phyloP scores from a whole-genome alignment of 1,140 invertebrate genomes.

The Wiebesia pumilae region DNA sequence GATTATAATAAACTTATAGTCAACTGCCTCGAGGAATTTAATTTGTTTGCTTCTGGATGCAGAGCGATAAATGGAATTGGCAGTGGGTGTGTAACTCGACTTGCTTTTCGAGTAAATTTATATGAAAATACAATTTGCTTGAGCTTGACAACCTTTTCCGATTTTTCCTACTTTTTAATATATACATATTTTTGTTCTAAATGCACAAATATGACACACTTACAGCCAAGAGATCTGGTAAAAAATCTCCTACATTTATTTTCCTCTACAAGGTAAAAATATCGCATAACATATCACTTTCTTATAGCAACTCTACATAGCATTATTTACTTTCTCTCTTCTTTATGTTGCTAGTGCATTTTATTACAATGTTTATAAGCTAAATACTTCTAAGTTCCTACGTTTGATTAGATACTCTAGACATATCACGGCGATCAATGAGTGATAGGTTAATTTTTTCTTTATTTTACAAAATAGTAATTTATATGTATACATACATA shows the following conservation, averaged over 20 bases:
- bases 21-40: conserved; percentile 31
- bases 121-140: conserved; percentile 50
- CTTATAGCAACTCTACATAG: conserved; percentile 17
- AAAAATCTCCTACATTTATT: conserved; percentile 30
- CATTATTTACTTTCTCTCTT: conserved; percentile 20
- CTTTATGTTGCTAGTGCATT: conserved; percentile 32
- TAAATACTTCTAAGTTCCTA: conserved; percentile 43
- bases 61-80: conserved; percentile 35
- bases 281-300: conserved; percentile 40
- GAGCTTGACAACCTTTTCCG: conserved; percentile 17
- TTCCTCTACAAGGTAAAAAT: conserved; percentile 46
- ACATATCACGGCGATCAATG: conserved; percentile 49
- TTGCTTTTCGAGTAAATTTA: conserved; percentile 47
- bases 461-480: conserved; percentile 40
- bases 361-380: conserved; percentile 25
- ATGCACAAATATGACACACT: conserved; percentile 47
- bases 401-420: conserved; percentile 48
- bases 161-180: conserved; percentile 33
- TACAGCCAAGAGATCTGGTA: conserved; percentile 46
- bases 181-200: conserved; percentile 22
- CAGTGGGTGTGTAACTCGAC: conserved; percentile 33
- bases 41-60: conserved; percentile 17
- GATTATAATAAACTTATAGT: conserved; percentile 14
- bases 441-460: conserved; percentile 33
- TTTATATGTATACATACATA: background rate